phyloP scores from a whole-genome alignment of 2,888 invertebrate genomes.

The Aphidoletes aphidimyza region DNA sequence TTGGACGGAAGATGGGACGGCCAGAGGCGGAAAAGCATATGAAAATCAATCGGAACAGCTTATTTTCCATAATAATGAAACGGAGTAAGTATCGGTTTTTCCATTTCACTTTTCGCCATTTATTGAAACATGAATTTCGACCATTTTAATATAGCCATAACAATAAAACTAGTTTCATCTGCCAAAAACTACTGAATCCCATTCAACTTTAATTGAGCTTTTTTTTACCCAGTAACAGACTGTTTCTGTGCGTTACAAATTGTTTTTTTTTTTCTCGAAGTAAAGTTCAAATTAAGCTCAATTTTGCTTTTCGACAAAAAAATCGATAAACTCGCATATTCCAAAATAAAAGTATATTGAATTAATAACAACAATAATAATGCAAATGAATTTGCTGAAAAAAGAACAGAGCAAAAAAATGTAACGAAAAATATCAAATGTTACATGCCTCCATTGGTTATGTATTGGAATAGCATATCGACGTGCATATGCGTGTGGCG shows the following conservation, averaged over 20 bases:
- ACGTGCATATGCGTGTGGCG: slow-evolving; percentile 6
- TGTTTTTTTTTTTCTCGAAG: not conserved
- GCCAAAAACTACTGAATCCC: too few species aligned
- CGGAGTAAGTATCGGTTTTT: slow-evolving; percentile 82
- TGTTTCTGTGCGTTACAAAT: not conserved
- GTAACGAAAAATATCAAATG: not conserved
- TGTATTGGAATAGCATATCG: not conserved
- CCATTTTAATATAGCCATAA: too few species aligned
- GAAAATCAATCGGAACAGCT: slow-evolving; percentile 82
- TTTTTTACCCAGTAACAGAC: too few species aligned
- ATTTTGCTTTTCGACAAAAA: not conserved
- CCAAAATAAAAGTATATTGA: slow-evolving; percentile 18
- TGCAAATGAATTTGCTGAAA: slow-evolving; percentile 23
- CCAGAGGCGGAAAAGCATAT: slow-evolving; percentile 90
- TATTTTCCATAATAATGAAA: slow-evolving; percentile 97
- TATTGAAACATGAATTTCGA: too few species aligned
- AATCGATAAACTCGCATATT: not conserved
- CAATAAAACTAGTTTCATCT: too few species aligned
- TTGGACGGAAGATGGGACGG: slow-evolving; percentile 93
- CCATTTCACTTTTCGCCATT: not conserved
- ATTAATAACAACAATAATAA: slow-evolving; percentile 1
- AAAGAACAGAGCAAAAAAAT: not conserved
- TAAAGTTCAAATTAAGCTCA: not conserved
- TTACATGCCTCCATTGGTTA: not conserved
- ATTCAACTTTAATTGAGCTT: too few species aligned